Base-by-base conservation (phyloP, 2,888 invertebrate species). In the Lydus trimaculatus region DNA sequence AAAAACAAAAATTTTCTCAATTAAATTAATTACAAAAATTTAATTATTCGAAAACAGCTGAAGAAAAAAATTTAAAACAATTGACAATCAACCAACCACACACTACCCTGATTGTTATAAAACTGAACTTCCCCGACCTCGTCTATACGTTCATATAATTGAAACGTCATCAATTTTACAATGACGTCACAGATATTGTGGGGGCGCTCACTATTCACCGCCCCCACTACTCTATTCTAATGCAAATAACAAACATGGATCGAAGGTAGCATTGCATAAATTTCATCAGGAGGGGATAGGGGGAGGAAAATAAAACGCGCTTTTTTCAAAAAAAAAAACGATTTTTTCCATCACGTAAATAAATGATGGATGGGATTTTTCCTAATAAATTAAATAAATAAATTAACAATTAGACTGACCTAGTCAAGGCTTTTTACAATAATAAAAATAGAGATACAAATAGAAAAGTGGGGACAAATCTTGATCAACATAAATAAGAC, bases 111-210 rank as follows among this genome's bases (percentile, higher is more conserved):
- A 13, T 33, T 13, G 31, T 52, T 13, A 28, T 23, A 33, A 28
- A 48, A 66, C 66, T 66, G 66, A 62, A 65, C 52, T 62, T 33
- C 61, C 62, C 28, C 62, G 66, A 66, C 66, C 62, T 62, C 62
- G 58, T 61, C 66, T 56, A 56, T 56, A 62, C 36, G 36, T 23
- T 15, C 62, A 64, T 66, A 66, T 61, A 62, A 66, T 52, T 25
- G 33, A 28, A 20, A 61, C 66, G 66, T 66, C 66, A 66, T 48
- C 20, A 20, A 48, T 9, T 20, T 20, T n/a, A n/a, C 33, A 15
- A 13, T 62, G 66, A 66, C 66, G 66, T 66, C 66, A 66, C 58
- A 17, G 39, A 43, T n/a, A 17, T 39, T n/a, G 33, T 56, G 52
- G 56, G 17, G 31, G 31, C 31, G 56, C 13, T 36, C 36, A 36